Evolutionary conservation across 1,140 invertebrate genomes (phyloP), one percentile per base, ranked within the genome.

Genomic region (Drosophila trapezifrons): DNA sequence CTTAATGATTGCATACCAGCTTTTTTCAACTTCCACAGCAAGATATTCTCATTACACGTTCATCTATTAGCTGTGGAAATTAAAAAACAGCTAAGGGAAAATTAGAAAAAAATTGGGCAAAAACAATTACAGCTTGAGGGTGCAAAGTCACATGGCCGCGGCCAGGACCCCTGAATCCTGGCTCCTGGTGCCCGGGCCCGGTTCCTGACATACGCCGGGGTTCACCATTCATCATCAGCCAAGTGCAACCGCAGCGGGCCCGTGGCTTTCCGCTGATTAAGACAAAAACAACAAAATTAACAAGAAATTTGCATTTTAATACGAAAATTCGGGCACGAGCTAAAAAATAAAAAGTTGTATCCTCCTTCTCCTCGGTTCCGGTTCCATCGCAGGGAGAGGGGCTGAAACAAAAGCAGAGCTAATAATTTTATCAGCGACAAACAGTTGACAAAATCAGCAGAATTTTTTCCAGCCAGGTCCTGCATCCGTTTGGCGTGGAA

Each of bases 361-460:
- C 35, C 12, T 32, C 29, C 13, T 37, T 10, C n/a, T n/a, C n/a
- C 51, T 18, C 25, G 4, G 13, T 70, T 47, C 25, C 51, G 40
- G 22, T 45, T 56, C 37, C 22, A 9, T 38, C 18, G 38, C 20
- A 15, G 46, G 73, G 47, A 56, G 20, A 64, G 7, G 43, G 10
- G 43, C 38, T 27, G 42, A 80, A 74, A 87, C 83, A 82, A 86
- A 76, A 71, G 79, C 67, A 57, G 79, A 70, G 84, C 84, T 91
- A 91, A 91, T 91, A 91, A 91, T 91, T 91, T 91, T 91, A 91
- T 91, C 90, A 91, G 85, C 69, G 71, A 74, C 74, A 78, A 91
- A 89, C 89, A 91, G 90, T 91, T 90, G 81, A 91, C 90, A 90
- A 83, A 91, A 91, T 91, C 90, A 91, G 90, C 90, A 83, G 38